Conservation (phyloP, 2,888 invertebrate genomes). For the Drosophila histrio region DNA sequence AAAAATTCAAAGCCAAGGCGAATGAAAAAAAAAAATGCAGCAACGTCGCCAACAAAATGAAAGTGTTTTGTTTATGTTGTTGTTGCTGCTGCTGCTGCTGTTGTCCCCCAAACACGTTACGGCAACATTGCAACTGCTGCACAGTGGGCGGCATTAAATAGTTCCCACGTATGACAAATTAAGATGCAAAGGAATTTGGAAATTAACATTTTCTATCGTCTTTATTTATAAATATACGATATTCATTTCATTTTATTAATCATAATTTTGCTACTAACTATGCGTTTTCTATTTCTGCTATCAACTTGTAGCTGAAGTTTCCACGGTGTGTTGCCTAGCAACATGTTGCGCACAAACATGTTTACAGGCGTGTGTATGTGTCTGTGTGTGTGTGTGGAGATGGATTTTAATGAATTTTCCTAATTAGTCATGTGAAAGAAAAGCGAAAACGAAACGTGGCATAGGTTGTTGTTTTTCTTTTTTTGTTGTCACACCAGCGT, state of each 20-base stretch:
- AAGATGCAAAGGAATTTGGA: not conserved
- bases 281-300: not conserved
- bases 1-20: conserved; percentile 68
- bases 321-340: conserved; percentile 39
- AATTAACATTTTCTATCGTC: conserved; percentile 1
- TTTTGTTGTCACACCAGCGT: conserved; percentile 36
- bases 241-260: conserved; percentile 10
- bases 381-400: conserved; percentile 20
- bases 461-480: conserved; percentile 20
- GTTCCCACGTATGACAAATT: conserved; percentile 26
- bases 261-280: not conserved
- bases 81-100: conserved; percentile 24
- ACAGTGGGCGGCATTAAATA: conserved; percentile 46
- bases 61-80: conserved; percentile 62
- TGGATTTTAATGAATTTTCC: conserved; percentile 64
- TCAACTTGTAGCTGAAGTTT: not conserved
- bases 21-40: conserved; percentile 20
- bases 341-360: conserved; percentile 59
- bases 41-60: conserved; percentile 59
- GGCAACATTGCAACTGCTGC: conserved; percentile 30
- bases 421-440: conserved; percentile 75
- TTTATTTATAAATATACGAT: too few species aligned
- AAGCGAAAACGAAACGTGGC: conserved; percentile 70
- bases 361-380: conserved; percentile 26
- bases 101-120: conserved; percentile 55